Evolutionary conservation across 2,888 invertebrate species (phyloP).

Genomic region (Autographa pulchrina): DNA sequence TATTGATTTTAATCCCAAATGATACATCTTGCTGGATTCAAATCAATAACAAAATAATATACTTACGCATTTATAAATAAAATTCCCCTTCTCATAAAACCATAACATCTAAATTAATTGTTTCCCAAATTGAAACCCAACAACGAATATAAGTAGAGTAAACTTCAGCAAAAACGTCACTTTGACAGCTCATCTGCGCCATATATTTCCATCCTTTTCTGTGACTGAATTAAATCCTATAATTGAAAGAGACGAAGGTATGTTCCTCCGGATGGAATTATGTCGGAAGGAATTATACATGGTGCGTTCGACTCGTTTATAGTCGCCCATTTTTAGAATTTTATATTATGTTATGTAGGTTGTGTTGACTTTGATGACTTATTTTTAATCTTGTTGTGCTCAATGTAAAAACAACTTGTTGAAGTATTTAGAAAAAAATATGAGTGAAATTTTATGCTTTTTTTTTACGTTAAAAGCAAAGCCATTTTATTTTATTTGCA

Average conservation of each 20-base stretch:
- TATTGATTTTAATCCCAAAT: no score
- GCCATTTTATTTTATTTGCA: background rate
- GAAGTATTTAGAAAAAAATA: background rate
- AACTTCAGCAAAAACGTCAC: conserved; percentile 38
- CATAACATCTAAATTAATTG: conserved; percentile 4
- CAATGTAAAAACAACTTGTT: background rate
- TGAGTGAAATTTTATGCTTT: no score
- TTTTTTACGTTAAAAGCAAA: no score
- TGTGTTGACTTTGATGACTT: conserved; percentile 28
- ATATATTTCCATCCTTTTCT: conserved; percentile 16
- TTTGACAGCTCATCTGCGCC: conserved; percentile 27
- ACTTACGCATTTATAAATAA: no score
- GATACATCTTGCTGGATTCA: no score
- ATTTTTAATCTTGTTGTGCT: background rate
- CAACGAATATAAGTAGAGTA: conserved; percentile 21
- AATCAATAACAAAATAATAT: no score
- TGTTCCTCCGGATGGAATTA: conserved; percentile 54
- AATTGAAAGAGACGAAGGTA: conserved; percentile 29
- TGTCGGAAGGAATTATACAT: conserved; percentile 54
- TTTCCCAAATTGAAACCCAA: conserved; percentile 11
- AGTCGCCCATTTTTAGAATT: conserved; percentile 51
- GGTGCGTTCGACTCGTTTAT: conserved; percentile 62
- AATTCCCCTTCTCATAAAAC: background rate
- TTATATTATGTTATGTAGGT: conserved; percentile 47
- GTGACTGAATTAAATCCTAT: background rate